Conservation (phyloP, 2,113 vertebrate species). For the Aegithalos caudatus region DNA sequence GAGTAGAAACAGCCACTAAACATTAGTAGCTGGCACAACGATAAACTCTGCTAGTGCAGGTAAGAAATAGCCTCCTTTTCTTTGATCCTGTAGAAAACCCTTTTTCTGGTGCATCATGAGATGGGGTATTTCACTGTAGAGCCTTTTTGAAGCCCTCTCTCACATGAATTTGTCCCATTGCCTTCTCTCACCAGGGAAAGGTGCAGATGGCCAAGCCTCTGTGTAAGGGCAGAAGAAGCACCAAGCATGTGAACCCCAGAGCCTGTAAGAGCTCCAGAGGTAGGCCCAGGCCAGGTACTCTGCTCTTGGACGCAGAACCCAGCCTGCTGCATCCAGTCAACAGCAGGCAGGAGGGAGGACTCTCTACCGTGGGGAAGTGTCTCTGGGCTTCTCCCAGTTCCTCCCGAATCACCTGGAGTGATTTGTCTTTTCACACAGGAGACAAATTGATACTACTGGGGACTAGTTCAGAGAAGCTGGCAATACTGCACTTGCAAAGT, state of each 20-base stretch:
- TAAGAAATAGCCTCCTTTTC: not conserved
- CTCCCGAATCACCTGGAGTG: not conserved
- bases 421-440: not conserved
- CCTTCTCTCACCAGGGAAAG: not conserved
- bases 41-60: not conserved
- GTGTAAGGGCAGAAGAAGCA: not conserved
- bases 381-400: not conserved
- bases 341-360: not conserved
- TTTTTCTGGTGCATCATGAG: not conserved
- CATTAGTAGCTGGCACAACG: not conserved
- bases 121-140: not conserved
- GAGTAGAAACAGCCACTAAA: not conserved
- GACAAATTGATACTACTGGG: not conserved
- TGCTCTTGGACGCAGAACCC: not conserved
- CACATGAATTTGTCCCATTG: not conserved
- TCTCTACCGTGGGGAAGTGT: not conserved
- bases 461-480: not conserved
- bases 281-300: not conserved
- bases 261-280: not conserved
- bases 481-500: not conserved
- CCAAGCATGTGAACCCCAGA: not conserved
- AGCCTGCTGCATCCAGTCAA: not conserved
- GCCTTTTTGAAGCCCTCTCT: not conserved
- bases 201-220: not conserved
- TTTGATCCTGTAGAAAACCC: not conserved